Evolutionary conservation across 2,888 invertebrate species (phyloP).

Genomic region (Scaptodrosophila latifasciaeformis): DNA sequence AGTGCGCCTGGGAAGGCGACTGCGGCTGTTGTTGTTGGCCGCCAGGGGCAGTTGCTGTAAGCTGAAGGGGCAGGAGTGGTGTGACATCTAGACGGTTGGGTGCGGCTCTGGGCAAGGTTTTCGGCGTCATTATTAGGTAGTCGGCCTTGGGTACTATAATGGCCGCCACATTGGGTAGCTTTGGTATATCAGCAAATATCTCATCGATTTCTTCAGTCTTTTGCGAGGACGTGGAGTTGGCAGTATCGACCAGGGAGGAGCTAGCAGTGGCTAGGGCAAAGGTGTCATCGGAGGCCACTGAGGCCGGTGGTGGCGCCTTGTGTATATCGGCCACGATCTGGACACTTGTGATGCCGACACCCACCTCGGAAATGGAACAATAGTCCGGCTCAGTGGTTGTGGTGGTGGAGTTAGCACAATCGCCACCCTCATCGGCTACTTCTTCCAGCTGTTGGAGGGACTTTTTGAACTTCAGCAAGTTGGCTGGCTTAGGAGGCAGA

Average conservation of each 20-base stretch:
- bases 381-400: constrained; percentile 81
- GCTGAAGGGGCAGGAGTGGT: constrained; percentile 40
- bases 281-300: constrained; percentile 33
- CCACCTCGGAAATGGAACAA: constrained; percentile 85
- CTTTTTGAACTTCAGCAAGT: constrained; percentile 81
- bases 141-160: constrained; percentile 80
- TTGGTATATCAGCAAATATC: constrained; percentile 80
- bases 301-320: constrained; percentile 57
- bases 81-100: constrained; percentile 9
- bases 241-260: constrained; percentile 11
- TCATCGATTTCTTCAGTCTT: constrained; percentile 74
- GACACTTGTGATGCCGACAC: constrained; percentile 73
- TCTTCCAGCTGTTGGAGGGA: constrained; percentile 63
- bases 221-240: constrained; percentile 50
- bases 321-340: constrained; percentile 78
- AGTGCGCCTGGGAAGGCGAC: constrained; percentile 14
- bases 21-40: background rate
- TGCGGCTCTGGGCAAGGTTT: constrained; percentile 13
- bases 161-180: constrained; percentile 84
- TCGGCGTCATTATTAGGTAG: constrained; percentile 41
- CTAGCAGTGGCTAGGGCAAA: constrained; percentile 9
- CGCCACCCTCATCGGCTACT: constrained; percentile 52
- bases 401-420: constrained; percentile 39
- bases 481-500: constrained; percentile 86
- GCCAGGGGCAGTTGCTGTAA: constrained; percentile 17